phyloP scores from a whole-genome alignment of 2,888 invertebrate genomes.

The Baronia brevicornis region DNA sequence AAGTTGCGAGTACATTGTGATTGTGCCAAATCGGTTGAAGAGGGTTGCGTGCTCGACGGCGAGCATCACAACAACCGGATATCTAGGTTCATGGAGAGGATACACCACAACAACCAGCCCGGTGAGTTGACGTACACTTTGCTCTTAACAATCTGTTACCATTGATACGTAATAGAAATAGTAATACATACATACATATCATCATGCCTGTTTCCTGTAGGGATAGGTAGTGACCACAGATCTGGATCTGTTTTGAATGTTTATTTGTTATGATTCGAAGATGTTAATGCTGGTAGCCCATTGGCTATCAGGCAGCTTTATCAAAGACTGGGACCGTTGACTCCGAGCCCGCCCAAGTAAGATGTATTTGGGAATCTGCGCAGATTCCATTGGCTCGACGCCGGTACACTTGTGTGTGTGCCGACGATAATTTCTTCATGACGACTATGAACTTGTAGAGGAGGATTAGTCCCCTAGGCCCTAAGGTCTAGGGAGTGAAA shows the following conservation, averaged over 20 bases:
- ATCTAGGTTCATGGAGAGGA: constrained; percentile 83
- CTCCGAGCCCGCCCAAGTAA: too few relatives aligned
- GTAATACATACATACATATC: too few relatives aligned
- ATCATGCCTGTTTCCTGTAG: too few relatives aligned
- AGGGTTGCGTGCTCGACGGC: constrained; percentile 85
- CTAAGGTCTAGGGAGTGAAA: too few relatives aligned
- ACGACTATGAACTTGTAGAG: too few relatives aligned
- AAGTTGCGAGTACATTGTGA: constrained; percentile 89
- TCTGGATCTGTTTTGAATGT: neutral
- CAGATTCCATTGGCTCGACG: too few relatives aligned
- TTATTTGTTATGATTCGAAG: neutral
- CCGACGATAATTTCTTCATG: too few relatives aligned
- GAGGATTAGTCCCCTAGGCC: too few relatives aligned
- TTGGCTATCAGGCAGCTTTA: neutral
- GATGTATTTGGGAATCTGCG: too few relatives aligned
- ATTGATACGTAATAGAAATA: neutral
- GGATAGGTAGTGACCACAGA: too few relatives aligned
- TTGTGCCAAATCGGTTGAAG: constrained; percentile 87
- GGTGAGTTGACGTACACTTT: constrained; percentile 10
- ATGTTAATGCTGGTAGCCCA: too few relatives aligned
- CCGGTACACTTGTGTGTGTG: too few relatives aligned
- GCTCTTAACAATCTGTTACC: neutral
- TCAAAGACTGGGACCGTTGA: neutral
- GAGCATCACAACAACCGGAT: constrained; percentile 79
- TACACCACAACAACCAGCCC: constrained; percentile 38